A percentile compares a stretch with the other conserved stretches of the same genome.
phyloP scores from a whole-genome alignment of 2,797 vertebrate species.

The Smutsia gigantea region DNA sequence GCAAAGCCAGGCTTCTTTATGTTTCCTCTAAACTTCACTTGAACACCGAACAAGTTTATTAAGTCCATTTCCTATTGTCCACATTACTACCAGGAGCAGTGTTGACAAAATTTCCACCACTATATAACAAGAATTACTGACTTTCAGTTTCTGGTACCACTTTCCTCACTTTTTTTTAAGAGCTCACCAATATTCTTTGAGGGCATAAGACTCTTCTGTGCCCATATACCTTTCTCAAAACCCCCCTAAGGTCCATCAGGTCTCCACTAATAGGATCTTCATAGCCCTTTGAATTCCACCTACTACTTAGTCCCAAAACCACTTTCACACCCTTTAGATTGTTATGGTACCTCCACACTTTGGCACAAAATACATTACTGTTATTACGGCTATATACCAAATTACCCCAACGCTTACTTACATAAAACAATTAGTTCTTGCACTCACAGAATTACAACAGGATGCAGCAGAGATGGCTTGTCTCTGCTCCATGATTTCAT shows the following conservation, averaged over 20 bases:
- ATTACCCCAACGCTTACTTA: neutral
- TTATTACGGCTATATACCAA: neutral
- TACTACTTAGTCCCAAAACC: neutral
- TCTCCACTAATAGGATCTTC: neutral
- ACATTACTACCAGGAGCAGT: neutral
- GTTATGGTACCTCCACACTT: neutral
- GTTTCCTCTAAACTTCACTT: conserved; percentile 33
- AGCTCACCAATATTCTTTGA: neutral
- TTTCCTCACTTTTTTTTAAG: neutral
- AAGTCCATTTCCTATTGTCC: neutral
- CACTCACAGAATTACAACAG: neutral
- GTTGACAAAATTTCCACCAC: neutral
- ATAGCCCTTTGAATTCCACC: neutral
- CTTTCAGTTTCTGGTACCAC: neutral
- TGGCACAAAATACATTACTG: neutral
- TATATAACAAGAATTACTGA: neutral
- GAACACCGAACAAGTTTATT: neutral
- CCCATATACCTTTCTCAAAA: neutral
- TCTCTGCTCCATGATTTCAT: neutral
- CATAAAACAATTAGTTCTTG: neutral
- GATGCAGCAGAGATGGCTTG: neutral
- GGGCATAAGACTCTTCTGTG: neutral
- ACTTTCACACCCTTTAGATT: neutral
- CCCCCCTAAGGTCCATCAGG: neutral
- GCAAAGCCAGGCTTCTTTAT: neutral